These are phyloP conservation scores for Notothenia rossii DNA, from an alignment of 2,113 vertebrate genomes.

Conservation along the genomic window DNA sequence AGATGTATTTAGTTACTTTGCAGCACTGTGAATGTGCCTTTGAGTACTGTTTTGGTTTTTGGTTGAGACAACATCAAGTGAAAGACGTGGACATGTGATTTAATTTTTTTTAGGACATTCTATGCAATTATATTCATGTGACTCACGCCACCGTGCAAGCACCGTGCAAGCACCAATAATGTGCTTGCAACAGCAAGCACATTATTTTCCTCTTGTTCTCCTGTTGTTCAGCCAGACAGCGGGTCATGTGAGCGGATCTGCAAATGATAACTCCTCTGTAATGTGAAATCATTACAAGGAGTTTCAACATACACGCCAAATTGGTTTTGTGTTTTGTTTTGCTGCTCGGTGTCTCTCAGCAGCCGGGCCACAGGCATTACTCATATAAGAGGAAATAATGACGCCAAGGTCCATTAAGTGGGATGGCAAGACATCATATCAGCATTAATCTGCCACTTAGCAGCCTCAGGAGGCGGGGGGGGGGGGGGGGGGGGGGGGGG, in stretches of 20 bases:
- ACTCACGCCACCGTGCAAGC: conserved; percentile 16
- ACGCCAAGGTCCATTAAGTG: conserved; percentile 83
- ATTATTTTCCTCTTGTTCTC: conserved; percentile 30
- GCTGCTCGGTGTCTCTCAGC: conserved; percentile 68
- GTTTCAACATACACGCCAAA: conserved; percentile 42
- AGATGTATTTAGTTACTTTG: too few species aligned
- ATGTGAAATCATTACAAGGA: conserved; percentile 62
- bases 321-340: conserved; percentile 75
- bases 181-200: conserved; percentile 25
- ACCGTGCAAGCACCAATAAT: too few species aligned
- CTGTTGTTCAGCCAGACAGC: conserved; percentile 32
- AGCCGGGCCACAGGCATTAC: conserved; percentile 71
- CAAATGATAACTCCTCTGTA: conserved; percentile 61
- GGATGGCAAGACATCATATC: conserved; percentile 83
- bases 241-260: conserved; percentile 42
- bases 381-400: conserved; percentile 82
- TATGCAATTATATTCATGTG: conserved; percentile 50
- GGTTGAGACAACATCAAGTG: neutral
- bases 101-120: conserved; percentile 55
- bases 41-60: neutral
- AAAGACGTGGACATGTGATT: conserved; percentile 37
- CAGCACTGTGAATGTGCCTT: too few species aligned
- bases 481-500: conserved; percentile 18
- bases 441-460: conserved; percentile 85
- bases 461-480: conserved; percentile 69